Evolutionary conservation across 2,113 vertebrate species (phyloP), one percentile per base, ranked within the genome.

Genomic region (Ptilorrhoa leucosticta): DNA sequence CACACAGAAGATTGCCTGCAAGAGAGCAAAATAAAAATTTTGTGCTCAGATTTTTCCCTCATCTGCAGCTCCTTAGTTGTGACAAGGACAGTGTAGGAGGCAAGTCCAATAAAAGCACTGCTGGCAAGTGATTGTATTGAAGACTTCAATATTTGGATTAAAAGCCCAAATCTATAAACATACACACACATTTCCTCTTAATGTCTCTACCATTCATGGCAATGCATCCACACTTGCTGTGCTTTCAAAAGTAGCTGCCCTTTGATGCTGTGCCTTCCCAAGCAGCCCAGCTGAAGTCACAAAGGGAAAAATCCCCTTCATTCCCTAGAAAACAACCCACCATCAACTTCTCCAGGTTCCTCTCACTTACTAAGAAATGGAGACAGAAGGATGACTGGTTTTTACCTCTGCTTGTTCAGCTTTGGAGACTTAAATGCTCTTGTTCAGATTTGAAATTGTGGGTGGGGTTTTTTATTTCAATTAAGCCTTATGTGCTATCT

Each of bases 391-490:
- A 40, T 33, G 37, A 44, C 26, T 28, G 21, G 0, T 19, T 95
- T 85, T 87, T 69, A 53, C 15, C 10, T 60, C 17, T 72, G 8
- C 26, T 83, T 57, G 13, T 72, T 88, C 45, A 84, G 8, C 31
- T 77, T 61, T 63, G 30, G 48, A 56, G 51, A 27, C 19, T 58
- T 70, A 50, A 81, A 73, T 57, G 30, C 5, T 70, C 60, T 51
- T 57, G 6, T 53, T 75, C 39, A 45, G 60, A 69, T 77, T 51
- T 69, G n/a, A 86, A 94, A 76, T 23, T 11, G 11, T 10, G 6
- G 0, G 1, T 27, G 10, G 5, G 8, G 0, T 2, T 73, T 72
- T 89, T 42, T 30, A 48, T 69, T 93, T 19, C 3, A 24, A 3
- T 79, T 93, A 42, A 76, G 7, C 33, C 11, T 81, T 63, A 27